Base-by-base conservation (phyloP, 2,797 vertebrate species). In the Triplophysa yarkandensis region DNA sequence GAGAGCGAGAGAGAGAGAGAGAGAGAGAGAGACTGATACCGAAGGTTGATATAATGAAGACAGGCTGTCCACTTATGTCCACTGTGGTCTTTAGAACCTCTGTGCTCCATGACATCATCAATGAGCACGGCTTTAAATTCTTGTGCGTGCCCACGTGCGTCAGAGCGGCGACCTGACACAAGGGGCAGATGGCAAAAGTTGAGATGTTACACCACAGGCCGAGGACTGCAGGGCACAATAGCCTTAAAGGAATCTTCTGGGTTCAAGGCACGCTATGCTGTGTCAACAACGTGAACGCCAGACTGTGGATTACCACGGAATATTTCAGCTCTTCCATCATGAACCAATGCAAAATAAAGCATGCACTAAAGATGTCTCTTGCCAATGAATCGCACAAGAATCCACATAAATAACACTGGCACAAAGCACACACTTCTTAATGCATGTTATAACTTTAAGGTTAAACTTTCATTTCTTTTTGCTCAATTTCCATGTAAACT, bases 21-120 rank as follows among this genome's bases (percentile, higher is more conserved):
- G 14, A 43, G 25, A 54, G 43, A 30, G 7, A 32, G n/a, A 28
- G 50, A 21, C 16, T 85, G 84, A 82, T 87, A 77, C 77, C 80
- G 39, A n/a, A 83, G 11, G 25, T 13, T 14, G 1, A 55, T 25
- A 84, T 55, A 43, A 78, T 76, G 69, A 71, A 64, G 77, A 72
- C 68, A 58, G 34, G 58, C 50, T 25, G 69, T 70, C n/a, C n/a
- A n/a, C n/a, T 74, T 82, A 79, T 84, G 85, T 88, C 81, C 87
- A 82, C 25, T 62, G 28, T 4, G 7, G 74, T 34, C 41, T 62
- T 83, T 77, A 85, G 54, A 81, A 74, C 78, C 72, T 73, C 74
- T 79, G 68, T 50, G 43, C 16, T 71, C 32, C 39, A 79, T 87
- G 83, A 88, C 77, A 71, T 91, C 85, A 87, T 63, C 63, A 68